Evolutionary conservation across 2,888 invertebrate genomes (phyloP).

Genomic region (Podabrus alpinus): DNA sequence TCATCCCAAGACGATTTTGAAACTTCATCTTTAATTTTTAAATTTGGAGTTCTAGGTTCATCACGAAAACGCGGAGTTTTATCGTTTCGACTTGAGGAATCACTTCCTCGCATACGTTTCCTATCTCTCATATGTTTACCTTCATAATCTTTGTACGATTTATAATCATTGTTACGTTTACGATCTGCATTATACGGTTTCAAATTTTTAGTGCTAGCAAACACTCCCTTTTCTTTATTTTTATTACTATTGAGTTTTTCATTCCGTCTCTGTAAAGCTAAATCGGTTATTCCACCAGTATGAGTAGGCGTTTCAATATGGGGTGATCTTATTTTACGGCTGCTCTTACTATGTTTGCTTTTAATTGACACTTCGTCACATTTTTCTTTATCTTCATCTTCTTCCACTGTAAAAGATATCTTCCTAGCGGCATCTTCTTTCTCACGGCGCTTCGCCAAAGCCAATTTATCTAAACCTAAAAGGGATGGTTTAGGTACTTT

Average conservation of each 20-base stretch:
- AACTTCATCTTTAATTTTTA: constrained; percentile 64
- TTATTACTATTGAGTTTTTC: constrained; percentile 62
- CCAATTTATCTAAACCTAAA: constrained; percentile 83
- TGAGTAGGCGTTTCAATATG: constrained; percentile 92
- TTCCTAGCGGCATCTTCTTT: constrained; percentile 65
- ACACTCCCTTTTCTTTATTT: constrained; percentile 71
- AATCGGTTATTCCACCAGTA: constrained; percentile 87
- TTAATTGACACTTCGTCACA: constrained; percentile 50
- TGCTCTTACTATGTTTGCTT: constrained; percentile 45
- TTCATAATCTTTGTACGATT: constrained; percentile 46
- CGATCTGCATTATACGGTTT: constrained; percentile 45
- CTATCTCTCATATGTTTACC: constrained; percentile 48
- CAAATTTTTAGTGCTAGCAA: constrained; percentile 67
- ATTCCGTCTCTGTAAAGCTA: constrained; percentile 73
- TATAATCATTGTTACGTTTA: constrained; percentile 49
- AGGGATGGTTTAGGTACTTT: constrained; percentile 78
- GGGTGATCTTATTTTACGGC: constrained; percentile 75
- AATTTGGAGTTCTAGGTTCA: constrained; percentile 84
- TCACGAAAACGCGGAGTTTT: constrained; percentile 72
- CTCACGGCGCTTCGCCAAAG: constrained; percentile 71
- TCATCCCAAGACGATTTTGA: constrained; percentile 79
- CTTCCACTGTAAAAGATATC: constrained; percentile 67
- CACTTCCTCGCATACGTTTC: constrained; percentile 42
- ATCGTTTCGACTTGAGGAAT: constrained; percentile 30
- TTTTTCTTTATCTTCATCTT: constrained; percentile 51